A percentile compares a stretch with the other conserved stretches of the same genome.
phyloP scores from a whole-genome alignment of 2,888 invertebrate genomes.

The Euzophera pinguis region DNA sequence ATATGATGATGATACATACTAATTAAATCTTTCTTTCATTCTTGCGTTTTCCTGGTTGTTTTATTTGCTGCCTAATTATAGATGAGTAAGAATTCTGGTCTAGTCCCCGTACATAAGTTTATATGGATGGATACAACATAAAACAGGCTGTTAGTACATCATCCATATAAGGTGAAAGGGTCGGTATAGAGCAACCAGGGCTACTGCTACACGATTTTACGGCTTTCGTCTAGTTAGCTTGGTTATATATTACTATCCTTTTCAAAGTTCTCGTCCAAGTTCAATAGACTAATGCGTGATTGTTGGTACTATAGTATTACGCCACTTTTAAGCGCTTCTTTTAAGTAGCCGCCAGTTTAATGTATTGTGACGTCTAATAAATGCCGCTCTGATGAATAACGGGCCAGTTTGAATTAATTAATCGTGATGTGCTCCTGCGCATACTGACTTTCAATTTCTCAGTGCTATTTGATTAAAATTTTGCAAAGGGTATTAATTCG shows the following conservation, averaged over 20 bases:
- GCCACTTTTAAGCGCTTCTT: conserved; percentile 28
- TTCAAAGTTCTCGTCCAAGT: neutral
- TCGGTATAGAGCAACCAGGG: conserved; percentile 1
- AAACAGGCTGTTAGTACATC: conserved; percentile 15
- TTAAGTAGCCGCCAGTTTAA: conserved; percentile 60
- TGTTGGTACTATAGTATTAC: conserved; percentile 17
- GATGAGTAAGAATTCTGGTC: no score
- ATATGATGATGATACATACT: no score
- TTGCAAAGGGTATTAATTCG: no score
- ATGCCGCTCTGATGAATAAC: conserved; percentile 65
- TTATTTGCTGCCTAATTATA: no score
- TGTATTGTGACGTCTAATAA: conserved; percentile 72
- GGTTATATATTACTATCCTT: neutral
- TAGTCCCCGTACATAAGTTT: no score
- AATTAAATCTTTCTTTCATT: no score
- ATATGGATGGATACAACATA: no score
- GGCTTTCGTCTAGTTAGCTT: conserved; percentile 12
- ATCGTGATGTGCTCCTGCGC: conserved; percentile 52
- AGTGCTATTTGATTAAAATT: no score
- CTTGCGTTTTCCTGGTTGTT: no score
- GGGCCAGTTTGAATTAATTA: conserved; percentile 61
- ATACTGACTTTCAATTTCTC: conserved; percentile 20
- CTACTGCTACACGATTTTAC: neutral
- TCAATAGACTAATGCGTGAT: neutral
- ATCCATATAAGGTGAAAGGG: conserved; percentile 18